phyloP scores from a whole-genome alignment of 2,888 invertebrate species.

The Acanthacorydalis orientalis region DNA sequence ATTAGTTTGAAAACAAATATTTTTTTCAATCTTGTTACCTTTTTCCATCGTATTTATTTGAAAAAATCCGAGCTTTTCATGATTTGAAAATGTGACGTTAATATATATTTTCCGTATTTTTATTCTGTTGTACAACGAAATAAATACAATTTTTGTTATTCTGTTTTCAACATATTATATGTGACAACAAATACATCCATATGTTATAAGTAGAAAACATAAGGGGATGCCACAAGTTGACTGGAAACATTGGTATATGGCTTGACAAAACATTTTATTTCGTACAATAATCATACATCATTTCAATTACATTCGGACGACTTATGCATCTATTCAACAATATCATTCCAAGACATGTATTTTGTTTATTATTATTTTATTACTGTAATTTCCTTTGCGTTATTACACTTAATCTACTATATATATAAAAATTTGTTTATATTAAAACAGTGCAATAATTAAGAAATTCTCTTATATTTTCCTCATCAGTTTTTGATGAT shows the following conservation, averaged over 20 bases:
- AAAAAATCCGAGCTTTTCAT: no score
- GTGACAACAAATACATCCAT: background rate
- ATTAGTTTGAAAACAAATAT: no score
- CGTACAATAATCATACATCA: slow-evolving; percentile 1
- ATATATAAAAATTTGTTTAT: no score
- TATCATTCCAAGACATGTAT: background rate
- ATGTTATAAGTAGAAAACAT: background rate
- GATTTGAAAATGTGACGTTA: no score
- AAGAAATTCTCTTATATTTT: no score
- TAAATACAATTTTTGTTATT: no score
- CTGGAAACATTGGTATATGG: slow-evolving; percentile 7
- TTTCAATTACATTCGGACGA: background rate
- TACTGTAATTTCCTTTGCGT: background rate
- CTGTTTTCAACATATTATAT: background rate
- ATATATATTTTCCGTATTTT: no score
- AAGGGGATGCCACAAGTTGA: background rate
- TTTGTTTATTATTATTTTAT: background rate
- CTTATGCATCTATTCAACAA: background rate
- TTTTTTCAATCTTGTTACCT: no score
- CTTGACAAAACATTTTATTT: slow-evolving; percentile 6
- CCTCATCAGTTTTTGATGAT: no score
- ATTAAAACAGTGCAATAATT: no score
- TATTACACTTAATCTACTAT: background rate
- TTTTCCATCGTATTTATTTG: no score
- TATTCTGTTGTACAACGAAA: no score